Percentiles rank a stretch among this genome's conserved stretches.
phyloP scores from a whole-genome alignment of 2,797 vertebrate genomes.

The Ateles fusciceps region DNA sequence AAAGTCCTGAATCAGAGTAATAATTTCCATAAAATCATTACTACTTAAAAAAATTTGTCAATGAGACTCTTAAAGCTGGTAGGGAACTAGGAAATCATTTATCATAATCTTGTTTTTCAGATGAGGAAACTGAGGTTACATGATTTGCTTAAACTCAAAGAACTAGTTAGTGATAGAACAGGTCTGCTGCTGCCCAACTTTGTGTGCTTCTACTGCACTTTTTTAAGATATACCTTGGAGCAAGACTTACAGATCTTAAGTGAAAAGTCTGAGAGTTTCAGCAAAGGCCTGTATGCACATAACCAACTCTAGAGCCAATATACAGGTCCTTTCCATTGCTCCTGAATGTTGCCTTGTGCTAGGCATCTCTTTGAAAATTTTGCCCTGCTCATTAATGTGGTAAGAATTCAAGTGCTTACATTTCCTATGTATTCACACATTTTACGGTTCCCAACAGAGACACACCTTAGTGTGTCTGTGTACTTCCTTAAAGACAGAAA shows the following conservation, averaged over 20 bases:
- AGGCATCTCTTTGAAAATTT: background rate
- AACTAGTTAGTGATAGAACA: background rate
- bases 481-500: slow-evolving; percentile 1
- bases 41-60: background rate
- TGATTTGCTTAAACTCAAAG: background rate
- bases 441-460: background rate
- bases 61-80: background rate
- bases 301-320: background rate
- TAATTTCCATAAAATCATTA: slow-evolving; percentile 29
- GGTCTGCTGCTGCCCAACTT: background rate
- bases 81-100: background rate
- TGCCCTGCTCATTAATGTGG: background rate
- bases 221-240: background rate
- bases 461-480: background rate
- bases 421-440: background rate
- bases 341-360: background rate
- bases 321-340: background rate
- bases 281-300: background rate
- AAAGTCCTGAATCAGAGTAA: slow-evolving; percentile 8
- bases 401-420: slow-evolving; percentile 33
- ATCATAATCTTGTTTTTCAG: background rate
- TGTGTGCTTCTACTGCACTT: background rate
- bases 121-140: background rate
- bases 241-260: background rate
- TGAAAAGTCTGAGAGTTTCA: background rate